Evolutionary conservation across 1,140 invertebrate genomes (phyloP), one percentile per base, ranked within the genome.

Genomic region (Whitmania pigra): DNA sequence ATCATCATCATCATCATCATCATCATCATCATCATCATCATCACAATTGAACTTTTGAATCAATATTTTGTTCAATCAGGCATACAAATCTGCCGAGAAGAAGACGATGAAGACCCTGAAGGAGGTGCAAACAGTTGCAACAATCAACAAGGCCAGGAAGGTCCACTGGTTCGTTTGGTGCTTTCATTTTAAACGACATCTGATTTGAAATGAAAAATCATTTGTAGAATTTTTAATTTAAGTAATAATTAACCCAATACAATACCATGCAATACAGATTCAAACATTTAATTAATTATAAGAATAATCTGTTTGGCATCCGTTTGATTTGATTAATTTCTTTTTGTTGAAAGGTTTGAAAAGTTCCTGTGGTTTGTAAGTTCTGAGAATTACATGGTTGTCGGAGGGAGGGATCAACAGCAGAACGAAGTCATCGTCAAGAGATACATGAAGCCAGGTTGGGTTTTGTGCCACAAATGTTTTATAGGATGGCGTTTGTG

Each of bases 281-380:
- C n/a, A n/a, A n/a, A n/a, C n/a, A n/a, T n/a, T n/a, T n/a, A n/a
- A n/a, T n/a, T n/a, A n/a, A n/a, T n/a, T n/a, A n/a, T n/a, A n/a
- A n/a, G n/a, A 49, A 49, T 49, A 49, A 49, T 7, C 15, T 11
- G 13, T 6, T 36, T 36, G 31, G 31, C 31, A 36, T 36, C 31
- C 31, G 6, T 6, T 36, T 6, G 31, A 36, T 4, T 63, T 17
- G 9, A 11, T 63, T 43, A 66, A 55, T 54, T 27, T 66, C 53
- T 27, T 31, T n/a, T n/a, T n/a, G n/a, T n/a, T 71, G 75, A 29
- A 81, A 96, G 95, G 94, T 99, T 99, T 86, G 97, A 99, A 83
- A 99, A 99, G 81, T 99, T 99, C 82, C 91, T 89, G 79, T 99
- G 97, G 97, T 99, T 98, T 81, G 94, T 99, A 75, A 93, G 90